Base-by-base conservation (phyloP, 2,797 vertebrate species). In the Meda fulgida region DNA sequence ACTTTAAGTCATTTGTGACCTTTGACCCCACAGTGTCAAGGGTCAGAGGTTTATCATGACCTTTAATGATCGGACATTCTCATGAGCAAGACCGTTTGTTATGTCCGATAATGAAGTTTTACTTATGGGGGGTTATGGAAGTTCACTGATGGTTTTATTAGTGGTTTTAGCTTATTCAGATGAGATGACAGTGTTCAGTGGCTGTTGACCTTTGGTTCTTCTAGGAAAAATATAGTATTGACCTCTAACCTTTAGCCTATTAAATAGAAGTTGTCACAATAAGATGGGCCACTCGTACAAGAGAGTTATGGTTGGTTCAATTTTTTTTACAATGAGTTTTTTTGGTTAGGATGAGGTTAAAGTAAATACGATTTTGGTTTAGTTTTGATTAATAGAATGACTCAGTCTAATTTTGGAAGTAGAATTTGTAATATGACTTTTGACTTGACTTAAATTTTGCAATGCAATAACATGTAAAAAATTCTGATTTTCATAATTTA, bases 1-100 rank as follows among this genome's bases (percentile, higher is more conserved):
- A 89, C 94, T 92, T 90, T 91, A 92, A 87, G 88, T 89, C 89
- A 88, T 91, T 88, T 84, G 88, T 90, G 88, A 94, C 94, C 94
- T 94, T 90, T 94, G 92, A 87, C 91, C 83, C 65, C 72, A 48
- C 89, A 80, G 87, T 89, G 90, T 92, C 86, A 91, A 60, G 84
- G 89, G 79, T 90, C 90, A 93, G 92, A 85, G 85, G 92, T 93
- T 90, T 88, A 90, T 89, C 78, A 55, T 87, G 53, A 91, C 91
- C 90, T 92, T 90, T 94, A 93, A 92, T 91, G 93, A 89, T 90
- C 78, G 77, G 89, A 90, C 88, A 84, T 80, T 89, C 90, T 90
- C 88, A 89, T 89, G 88, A 91, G 88, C 85, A 73, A 90, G 84
- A 72, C 75, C 88, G 84, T 92, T 91, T 88, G 90, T 94, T 92